Evolutionary conservation across 1,140 invertebrate species (phyloP).

Genomic region (Dendroctonus ponderosae): DNA sequence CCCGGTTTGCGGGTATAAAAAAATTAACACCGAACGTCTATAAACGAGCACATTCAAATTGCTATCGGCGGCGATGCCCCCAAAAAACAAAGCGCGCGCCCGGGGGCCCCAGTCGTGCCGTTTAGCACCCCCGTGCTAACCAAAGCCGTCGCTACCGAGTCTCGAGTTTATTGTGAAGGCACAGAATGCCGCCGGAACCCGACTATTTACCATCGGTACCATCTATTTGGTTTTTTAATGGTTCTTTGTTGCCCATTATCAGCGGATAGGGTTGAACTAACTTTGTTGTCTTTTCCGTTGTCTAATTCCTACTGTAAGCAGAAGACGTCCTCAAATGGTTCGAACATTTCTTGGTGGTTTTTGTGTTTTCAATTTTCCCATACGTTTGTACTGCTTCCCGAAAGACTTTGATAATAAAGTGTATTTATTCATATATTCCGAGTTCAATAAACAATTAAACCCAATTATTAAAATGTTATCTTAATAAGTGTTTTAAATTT

Average conservation of each 20-base stretch:
- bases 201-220: conserved; percentile 10
- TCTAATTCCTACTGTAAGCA: too few species aligned
- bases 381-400: too few species aligned
- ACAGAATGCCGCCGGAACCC: conserved; percentile 9
- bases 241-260: conserved; percentile 2
- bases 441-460: too few species aligned
- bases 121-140: conserved; percentile 33
- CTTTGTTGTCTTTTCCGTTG: too few species aligned
- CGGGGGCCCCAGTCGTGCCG: conserved; percentile 7
- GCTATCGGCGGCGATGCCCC: conserved; percentile 5
- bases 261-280: too few species aligned
- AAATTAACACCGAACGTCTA: conserved; percentile 22
- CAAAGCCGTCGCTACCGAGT: conserved; percentile 29
- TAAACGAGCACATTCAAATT: conserved; percentile 18
- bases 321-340: too few species aligned
- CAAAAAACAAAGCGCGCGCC: conserved; percentile 4
- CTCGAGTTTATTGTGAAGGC: conserved; percentile 21
- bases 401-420: too few species aligned
- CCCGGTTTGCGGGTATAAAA: conserved; percentile 4
- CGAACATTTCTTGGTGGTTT: too few species aligned
- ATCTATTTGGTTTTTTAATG: conserved; percentile 20
- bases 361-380: too few species aligned
- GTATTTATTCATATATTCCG: too few species aligned
- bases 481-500: too few species aligned
- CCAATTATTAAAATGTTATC: too few species aligned